phyloP scores from a whole-genome alignment of 2,797 vertebrate species.

The Poeciliopsis infans region DNA sequence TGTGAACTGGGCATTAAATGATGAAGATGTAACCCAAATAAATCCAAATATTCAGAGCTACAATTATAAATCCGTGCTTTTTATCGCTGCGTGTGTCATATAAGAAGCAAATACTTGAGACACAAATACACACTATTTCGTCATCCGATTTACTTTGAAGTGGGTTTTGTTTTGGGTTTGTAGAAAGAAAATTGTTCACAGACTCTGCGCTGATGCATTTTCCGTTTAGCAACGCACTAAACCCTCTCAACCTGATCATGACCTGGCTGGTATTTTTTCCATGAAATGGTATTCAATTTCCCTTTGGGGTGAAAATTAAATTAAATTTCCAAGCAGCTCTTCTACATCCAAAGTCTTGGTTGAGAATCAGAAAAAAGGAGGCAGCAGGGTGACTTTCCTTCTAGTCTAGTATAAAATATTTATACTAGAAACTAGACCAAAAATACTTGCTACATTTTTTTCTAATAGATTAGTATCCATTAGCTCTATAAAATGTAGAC shows the following conservation, averaged over 20 bases:
- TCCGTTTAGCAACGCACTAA: neutral
- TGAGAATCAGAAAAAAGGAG: neutral
- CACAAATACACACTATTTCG: neutral
- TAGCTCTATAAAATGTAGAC: neutral
- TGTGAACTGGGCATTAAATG: neutral
- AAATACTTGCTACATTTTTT: too few relatives aligned
- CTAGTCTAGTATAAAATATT: too few relatives aligned
- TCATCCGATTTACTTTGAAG: neutral
- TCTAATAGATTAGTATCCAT: too few relatives aligned
- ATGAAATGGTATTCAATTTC: neutral
- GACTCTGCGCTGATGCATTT: neutral
- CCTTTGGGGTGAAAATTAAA: neutral
- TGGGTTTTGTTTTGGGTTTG: neutral
- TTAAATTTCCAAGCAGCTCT: neutral
- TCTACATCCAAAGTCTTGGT: neutral
- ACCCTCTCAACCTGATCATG: neutral
- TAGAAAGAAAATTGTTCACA: neutral
- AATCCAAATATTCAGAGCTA: neutral
- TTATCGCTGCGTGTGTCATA: neutral
- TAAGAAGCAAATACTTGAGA: neutral
- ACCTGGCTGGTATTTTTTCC: neutral
- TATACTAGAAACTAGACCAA: too few relatives aligned
- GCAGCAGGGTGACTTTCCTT: neutral
- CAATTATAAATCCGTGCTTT: neutral
- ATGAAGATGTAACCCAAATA: too few relatives aligned